Conservation (phyloP, 2,888 invertebrate genomes). For the Agonum fuliginosum region DNA sequence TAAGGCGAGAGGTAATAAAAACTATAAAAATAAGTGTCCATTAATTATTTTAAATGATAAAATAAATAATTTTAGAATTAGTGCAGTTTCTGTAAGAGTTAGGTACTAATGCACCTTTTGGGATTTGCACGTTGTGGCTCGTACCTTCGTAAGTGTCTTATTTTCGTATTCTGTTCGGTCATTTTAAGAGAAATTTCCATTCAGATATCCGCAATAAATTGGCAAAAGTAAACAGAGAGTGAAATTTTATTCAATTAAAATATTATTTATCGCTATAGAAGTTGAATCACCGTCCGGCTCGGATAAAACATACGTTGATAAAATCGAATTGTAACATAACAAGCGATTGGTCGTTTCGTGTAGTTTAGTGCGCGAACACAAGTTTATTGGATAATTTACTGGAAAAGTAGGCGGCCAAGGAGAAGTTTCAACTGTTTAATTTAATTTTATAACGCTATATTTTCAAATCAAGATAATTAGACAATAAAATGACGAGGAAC, state of each 20-base stretch:
- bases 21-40: too few relatives aligned
- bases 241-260: slow-evolving; percentile 56
- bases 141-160: too few relatives aligned
- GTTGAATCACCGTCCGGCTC: slow-evolving; percentile 11
- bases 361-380: slow-evolving; percentile 20
- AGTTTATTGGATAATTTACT: not conserved
- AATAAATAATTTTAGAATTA: too few relatives aligned
- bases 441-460: too few relatives aligned
- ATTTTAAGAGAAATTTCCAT: slow-evolving; percentile 48
- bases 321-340: slow-evolving; percentile 41
- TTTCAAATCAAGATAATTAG: too few relatives aligned
- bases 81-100: too few relatives aligned
- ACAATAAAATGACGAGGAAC: too few relatives aligned
- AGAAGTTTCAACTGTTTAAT: not conserved
- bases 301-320: slow-evolving; percentile 41
- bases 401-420: not conserved
- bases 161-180: not conserved
- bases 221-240: slow-evolving; percentile 27
- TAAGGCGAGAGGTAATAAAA: too few relatives aligned
- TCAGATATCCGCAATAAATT: slow-evolving; percentile 39
- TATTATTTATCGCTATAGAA: slow-evolving; percentile 52
- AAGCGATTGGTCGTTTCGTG: slow-evolving; percentile 33
- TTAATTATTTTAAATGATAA: too few relatives aligned
- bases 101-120: too few relatives aligned
- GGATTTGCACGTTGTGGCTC: not conserved